phyloP scores from a whole-genome alignment of 1,140 invertebrate genomes.

The Megalonaias nervosa region DNA sequence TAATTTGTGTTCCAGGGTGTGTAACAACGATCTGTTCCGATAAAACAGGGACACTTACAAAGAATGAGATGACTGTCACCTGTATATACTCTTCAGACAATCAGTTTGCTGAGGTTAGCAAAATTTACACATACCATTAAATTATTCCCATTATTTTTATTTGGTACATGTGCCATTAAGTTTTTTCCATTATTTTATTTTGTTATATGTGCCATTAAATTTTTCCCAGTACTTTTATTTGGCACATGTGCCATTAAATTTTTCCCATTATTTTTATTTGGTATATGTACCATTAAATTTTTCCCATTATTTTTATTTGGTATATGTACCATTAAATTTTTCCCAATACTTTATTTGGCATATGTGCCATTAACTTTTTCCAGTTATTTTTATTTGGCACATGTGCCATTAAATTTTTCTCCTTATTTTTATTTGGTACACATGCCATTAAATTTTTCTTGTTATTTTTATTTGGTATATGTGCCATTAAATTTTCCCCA shows the following conservation, averaged over 20 bases:
- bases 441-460: no score
- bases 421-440: no score
- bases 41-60: conserved; percentile 99
- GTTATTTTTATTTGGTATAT: no score
- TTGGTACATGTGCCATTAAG: background rate
- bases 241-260: background rate
- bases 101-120: conserved; percentile 85
- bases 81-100: conserved; percentile 94
- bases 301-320: background rate
- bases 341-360: no score
- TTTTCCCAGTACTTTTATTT: background rate
- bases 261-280: background rate
- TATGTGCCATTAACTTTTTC: no score
- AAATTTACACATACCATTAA: background rate
- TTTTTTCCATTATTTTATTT: background rate
- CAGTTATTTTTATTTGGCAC: no score
- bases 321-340: no score
- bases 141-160: background rate
- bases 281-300: background rate
- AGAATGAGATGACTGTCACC: conserved; percentile 98
- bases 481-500: no score
- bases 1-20: conserved; percentile 78
- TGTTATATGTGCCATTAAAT: background rate
- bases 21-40: conserved; percentile 99
- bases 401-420: no score